A percentile compares a stretch with the other conserved stretches of the same genome.
phyloP scores from a whole-genome alignment of 2,113 vertebrate genomes.

The Myotis yumanensis region DNA sequence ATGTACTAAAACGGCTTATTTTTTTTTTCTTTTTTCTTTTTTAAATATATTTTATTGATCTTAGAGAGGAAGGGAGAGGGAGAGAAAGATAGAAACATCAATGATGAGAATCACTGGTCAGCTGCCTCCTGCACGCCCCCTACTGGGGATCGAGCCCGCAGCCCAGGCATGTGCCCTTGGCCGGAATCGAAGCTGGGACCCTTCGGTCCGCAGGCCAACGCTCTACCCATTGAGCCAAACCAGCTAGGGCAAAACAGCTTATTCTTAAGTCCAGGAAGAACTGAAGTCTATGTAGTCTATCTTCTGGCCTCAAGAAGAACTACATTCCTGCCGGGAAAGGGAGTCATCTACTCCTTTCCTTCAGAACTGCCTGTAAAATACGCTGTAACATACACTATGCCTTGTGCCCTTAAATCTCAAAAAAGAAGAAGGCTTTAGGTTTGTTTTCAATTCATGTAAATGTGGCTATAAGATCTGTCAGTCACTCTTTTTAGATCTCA shows the following conservation, averaged over 20 bases:
- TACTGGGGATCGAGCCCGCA: too few relatives aligned
- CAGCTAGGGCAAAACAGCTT: too few relatives aligned
- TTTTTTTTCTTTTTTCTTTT: too few relatives aligned
- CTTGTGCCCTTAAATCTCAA: neutral
- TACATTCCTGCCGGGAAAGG: neutral
- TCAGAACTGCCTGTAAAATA: neutral
- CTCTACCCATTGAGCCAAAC: too few relatives aligned
- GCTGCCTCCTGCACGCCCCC: too few relatives aligned
- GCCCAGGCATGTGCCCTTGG: too few relatives aligned
- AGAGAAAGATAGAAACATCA: too few relatives aligned
- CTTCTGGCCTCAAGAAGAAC: neutral
- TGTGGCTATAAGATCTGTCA: neutral
- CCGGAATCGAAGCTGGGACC: too few relatives aligned
- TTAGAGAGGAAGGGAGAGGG: too few relatives aligned
- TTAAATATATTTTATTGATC: too few relatives aligned
- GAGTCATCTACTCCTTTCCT: neutral
- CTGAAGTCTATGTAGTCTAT: neutral
- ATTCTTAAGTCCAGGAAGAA: neutral
- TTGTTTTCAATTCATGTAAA: neutral
- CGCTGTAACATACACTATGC: accelerated
- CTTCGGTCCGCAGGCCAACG: too few relatives aligned
- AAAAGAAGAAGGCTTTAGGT: neutral
- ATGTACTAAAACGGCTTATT: neutral
- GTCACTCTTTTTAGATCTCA: neutral
- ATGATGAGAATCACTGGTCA: too few relatives aligned